Evolutionary conservation across 2,797 vertebrate genomes (phyloP), one percentile per base, ranked within the genome.

Genomic region (Notolepis coatsorum): DNA sequence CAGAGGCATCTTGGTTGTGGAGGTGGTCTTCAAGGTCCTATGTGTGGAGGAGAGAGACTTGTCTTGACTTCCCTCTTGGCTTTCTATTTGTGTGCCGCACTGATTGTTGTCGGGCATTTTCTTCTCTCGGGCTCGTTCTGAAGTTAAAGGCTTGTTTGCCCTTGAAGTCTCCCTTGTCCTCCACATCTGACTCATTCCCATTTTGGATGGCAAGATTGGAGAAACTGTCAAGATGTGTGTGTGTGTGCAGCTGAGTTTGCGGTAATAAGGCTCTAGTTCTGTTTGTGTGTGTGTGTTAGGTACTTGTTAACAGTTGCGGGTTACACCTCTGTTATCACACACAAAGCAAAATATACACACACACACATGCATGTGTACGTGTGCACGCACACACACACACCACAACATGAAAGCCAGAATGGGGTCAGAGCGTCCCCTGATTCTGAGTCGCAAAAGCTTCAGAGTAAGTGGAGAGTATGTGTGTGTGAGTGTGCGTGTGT

Each of bases 301-400:
- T 61, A 58, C 57, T 79, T 72, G 70, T 76, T 71, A 50, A 51
- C 35, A 45, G 65, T 53, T 66, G 45, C 20, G 45, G 48, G 60
- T 58, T 59, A 77, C 64, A 73, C 54, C 50, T 73, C 48, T 57
- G 48, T 67, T 43, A 65, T 6, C 37, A 27, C 52, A 48, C 41
- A 52, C 12, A 38, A 10, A 41, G 5, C 3, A 9, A 52, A 10
- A 20, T 28, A 51, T n/a, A 20, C 48, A 51, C 28, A 31, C 47
- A 31, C 25, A 30, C 47, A 18, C 48, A 49, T n/a, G 13, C 35
- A n/a, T 8, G 21, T 20, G 25, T 12, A 35, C 42, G 37, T 20
- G 42, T 25, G 21, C 53, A 59, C 43, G 35, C 41, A 58, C 38
- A 41, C 38, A 23, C 18, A 53, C 43, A 56, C 7, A 50, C 58